A percentile compares a stretch with the other conserved stretches of the same genome.
phyloP scores from a whole-genome alignment of 2,888 invertebrate species.

The Trachelus stipa region DNA sequence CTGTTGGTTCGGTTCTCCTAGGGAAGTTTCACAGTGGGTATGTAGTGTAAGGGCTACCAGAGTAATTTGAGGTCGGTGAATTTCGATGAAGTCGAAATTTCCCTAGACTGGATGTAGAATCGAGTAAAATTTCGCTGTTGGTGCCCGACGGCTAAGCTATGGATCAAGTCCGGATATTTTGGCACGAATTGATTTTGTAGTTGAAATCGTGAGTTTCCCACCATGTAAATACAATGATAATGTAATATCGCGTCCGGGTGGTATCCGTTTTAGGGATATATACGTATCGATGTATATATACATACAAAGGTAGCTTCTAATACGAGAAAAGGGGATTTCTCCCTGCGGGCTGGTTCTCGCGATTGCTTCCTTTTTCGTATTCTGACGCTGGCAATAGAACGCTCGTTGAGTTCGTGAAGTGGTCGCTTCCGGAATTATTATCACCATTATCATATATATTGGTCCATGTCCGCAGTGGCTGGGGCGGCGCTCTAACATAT shows the following conservation, averaged over 20 bases:
- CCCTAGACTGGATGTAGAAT: not conserved
- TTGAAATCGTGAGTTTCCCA: not conserved
- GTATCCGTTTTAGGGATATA: not conserved
- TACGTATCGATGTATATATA: not conserved
- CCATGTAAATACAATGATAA: slow-evolving; percentile 4
- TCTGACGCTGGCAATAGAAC: slow-evolving; percentile 19
- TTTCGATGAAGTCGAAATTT: not conserved
- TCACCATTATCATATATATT: slow-evolving; percentile 65
- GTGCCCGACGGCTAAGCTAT: not conserved
- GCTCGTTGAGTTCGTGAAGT: slow-evolving; percentile 43
- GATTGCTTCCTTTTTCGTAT: slow-evolving; percentile 11
- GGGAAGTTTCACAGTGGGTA: not conserved
- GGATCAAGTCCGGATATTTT: not conserved
- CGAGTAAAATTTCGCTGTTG: not conserved
- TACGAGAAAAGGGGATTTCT: not conserved
- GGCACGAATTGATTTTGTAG: not conserved
- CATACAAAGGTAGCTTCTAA: not conserved
- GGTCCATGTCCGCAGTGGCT: slow-evolving; percentile 31
- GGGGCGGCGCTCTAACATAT: slow-evolving; percentile 52
- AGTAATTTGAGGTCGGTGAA: not conserved
- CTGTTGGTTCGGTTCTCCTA: not conserved
- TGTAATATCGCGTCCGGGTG: not conserved
- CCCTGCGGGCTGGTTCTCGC: not conserved
- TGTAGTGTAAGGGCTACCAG: not conserved
- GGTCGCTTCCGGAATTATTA: slow-evolving; percentile 60